These are phyloP conservation scores for Nothobranchius furzeri DNA, from an alignment of 2,113 vertebrate species.

Conservation along the genomic window DNA sequence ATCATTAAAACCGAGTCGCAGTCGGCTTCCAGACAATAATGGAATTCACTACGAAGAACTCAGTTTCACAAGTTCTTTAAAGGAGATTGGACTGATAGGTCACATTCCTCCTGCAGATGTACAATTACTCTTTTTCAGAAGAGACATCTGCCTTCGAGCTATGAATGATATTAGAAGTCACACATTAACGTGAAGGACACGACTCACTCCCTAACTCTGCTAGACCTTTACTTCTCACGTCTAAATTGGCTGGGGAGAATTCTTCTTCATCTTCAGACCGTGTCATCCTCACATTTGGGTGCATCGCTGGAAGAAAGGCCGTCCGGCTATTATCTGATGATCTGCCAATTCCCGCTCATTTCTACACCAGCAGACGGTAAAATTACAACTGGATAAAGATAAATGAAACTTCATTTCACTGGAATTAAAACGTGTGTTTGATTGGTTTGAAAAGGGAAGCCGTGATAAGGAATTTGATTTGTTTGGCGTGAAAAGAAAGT, in stretches of 20 bases:
- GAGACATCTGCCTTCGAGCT: slow-evolving; percentile 61
- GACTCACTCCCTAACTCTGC: slow-evolving; percentile 46
- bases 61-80: slow-evolving; percentile 17
- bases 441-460: slow-evolving; percentile 35
- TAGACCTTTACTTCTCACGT: slow-evolving; percentile 61
- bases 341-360: slow-evolving; percentile 55
- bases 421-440: slow-evolving; percentile 58
- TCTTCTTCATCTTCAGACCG: slow-evolving; percentile 76
- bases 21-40: slow-evolving; percentile 18
- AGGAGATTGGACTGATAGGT: slow-evolving; percentile 43
- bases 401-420: slow-evolving; percentile 64
- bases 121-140: slow-evolving; percentile 39
- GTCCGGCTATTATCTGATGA: slow-evolving; percentile 64
- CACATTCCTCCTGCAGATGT: slow-evolving; percentile 50
- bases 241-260: slow-evolving; percentile 65
- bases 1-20: slow-evolving; percentile 1
- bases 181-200: slow-evolving; percentile 56
- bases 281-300: slow-evolving; percentile 76
- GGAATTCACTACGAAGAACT: background rate
- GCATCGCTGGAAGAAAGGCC: slow-evolving; percentile 70
- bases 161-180: slow-evolving; percentile 65
- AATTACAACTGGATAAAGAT: slow-evolving; percentile 60
- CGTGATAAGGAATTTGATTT: slow-evolving; percentile 56
- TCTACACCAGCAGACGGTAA: slow-evolving; percentile 52
- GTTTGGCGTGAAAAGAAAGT: slow-evolving; percentile 42